Evolutionary conservation across 2,797 vertebrate species (phyloP).

Genomic region (Mergus octosetaceus): DNA sequence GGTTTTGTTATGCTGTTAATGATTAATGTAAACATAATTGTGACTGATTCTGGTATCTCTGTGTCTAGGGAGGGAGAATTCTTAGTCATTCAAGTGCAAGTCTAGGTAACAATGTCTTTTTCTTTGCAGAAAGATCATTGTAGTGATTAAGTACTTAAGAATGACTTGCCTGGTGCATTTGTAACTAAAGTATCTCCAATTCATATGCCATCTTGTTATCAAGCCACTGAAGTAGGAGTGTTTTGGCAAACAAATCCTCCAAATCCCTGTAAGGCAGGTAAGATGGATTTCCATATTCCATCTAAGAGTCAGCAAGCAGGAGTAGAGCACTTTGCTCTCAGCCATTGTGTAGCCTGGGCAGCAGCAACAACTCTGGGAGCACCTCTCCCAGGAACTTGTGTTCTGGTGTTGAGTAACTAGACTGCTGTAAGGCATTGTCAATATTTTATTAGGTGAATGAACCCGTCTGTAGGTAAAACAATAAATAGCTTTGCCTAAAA

Average conservation of each 20-base stretch:
- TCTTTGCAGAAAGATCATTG: neutral
- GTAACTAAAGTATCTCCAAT: neutral
- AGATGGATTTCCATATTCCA: neutral
- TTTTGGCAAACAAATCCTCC: neutral
- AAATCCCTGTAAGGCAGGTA: neutral
- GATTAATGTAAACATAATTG: neutral
- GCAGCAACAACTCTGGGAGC: neutral
- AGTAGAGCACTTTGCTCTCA: neutral
- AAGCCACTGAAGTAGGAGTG: too few species aligned
- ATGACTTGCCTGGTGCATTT: neutral
- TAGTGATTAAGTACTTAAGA: neutral
- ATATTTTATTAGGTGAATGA: neutral
- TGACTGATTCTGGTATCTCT: neutral
- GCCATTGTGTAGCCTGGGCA: accelerated
- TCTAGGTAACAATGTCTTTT: neutral
- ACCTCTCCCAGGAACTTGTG: neutral
- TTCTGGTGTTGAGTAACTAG: neutral
- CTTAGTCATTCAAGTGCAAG: neutral
- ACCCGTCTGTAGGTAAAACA: neutral
- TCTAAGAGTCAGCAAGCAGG: neutral
- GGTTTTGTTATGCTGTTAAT: neutral
- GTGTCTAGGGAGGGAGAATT: neutral
- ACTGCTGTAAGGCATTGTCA: neutral
- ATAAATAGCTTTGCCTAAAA: neutral
- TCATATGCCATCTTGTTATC: neutral